Conservation (phyloP, 2,888 invertebrate genomes). For the Hyles lineata region DNA sequence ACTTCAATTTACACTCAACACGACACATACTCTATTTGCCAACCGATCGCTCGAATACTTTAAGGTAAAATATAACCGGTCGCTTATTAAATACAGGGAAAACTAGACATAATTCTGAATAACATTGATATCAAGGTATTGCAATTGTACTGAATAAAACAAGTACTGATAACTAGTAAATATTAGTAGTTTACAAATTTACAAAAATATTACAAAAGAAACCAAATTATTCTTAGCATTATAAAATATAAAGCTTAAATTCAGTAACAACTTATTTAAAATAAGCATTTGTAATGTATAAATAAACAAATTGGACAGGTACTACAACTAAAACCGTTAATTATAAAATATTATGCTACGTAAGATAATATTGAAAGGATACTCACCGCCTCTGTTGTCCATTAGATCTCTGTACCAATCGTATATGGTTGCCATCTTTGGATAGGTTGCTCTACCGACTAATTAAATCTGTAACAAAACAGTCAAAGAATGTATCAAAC, state of each 20-base stretch:
- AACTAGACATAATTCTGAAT: neutral
- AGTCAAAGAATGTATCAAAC: slow-evolving; percentile 35
- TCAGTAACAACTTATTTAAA: too few relatives aligned
- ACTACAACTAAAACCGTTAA: neutral
- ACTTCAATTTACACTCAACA: neutral
- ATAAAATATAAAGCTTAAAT: too few relatives aligned
- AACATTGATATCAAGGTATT: neutral
- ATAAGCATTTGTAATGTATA: too few relatives aligned
- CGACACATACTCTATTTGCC: neutral
- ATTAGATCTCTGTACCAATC: slow-evolving; percentile 89
- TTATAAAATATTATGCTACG: neutral
- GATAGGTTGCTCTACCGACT: slow-evolving; percentile 63
- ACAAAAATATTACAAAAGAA: neutral
- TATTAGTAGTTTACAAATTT: neutral
- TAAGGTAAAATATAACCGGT: neutral
- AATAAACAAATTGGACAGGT: neutral
- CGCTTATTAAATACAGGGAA: neutral
- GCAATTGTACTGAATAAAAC: neutral
- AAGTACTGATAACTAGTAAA: neutral
- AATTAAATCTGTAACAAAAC: slow-evolving; percentile 77
- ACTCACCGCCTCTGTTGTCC: slow-evolving; percentile 90
- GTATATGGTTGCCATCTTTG: slow-evolving; percentile 86
- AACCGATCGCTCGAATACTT: neutral
- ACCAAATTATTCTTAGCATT: too few relatives aligned
- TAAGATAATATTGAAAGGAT: slow-evolving; percentile 13